Evolutionary conservation across 2,113 vertebrate species (phyloP), one percentile per base, ranked within the genome.

Genomic region (Clarias batrachus): DNA sequence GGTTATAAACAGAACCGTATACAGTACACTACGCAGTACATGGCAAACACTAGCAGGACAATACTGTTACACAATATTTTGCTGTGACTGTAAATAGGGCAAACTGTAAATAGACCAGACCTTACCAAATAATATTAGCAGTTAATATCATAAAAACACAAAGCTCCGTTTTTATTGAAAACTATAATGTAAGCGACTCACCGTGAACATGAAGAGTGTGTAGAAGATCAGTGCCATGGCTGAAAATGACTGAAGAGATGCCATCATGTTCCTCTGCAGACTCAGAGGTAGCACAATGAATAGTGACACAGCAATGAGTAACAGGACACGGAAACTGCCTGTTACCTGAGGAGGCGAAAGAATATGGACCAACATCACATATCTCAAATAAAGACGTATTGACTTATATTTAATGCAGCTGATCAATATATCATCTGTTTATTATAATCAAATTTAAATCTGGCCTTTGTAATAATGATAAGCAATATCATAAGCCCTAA

Each of bases 221-320:
- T 99, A 99, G 90, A 99, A 99, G 83, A 98, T 95, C 70, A 99
- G 96, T 0, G 98, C 98, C 97, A 99, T 99, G 87, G 98, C 97
- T 0, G 98, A 99, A 94, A 99, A 99, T 21, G 98, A 99, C 96
- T 99, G 98, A 57, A 99, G 96, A 92, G 97, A 98, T 84, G 96
- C 96, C 98, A 99, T 97, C 96, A 99, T 95, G 95, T 99, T 99
- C 90, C 98, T 95, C 95, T 99, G 98, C 84, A 99, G 96, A 92
- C 98, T 99, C 87, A 99, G 91, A 0, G 98, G 98, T 7, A 99
- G 96, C 7, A 99, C 98, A 0, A 99, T 96, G 90, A 96, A 96
- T 86, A 99, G 89, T 0, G 97, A 99, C 82, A 99, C 97, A 0
- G 90, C 90, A 0, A 98, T 93, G 88, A 99, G 96, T 92, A 99